Conservation (phyloP, 1,140 invertebrate genomes). For the Psix sp. region DNA sequence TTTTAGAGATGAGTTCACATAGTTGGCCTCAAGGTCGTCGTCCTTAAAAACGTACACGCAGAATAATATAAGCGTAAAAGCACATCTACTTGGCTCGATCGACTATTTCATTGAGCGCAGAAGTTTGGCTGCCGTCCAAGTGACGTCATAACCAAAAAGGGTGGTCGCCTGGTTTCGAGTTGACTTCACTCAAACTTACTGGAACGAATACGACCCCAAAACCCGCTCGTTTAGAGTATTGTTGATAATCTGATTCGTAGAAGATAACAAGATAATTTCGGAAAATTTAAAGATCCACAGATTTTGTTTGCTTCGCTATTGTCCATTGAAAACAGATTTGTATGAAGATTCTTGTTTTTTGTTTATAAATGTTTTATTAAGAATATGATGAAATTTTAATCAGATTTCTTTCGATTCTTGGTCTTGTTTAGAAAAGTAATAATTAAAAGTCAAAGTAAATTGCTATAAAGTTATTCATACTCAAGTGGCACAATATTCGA, state of each 20-base stretch:
- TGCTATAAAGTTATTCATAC: too few relatives aligned
- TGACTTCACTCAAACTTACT: conserved; percentile 42
- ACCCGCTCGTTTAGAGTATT: background rate
- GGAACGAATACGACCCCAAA: conserved; percentile 23
- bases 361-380: too few relatives aligned
- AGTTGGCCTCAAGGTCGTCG: too few relatives aligned
- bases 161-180: conserved; percentile 46
- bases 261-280: conserved; percentile 28
- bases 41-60: conserved; percentile 60
- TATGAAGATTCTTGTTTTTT: too few relatives aligned
- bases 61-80: conserved; percentile 60
- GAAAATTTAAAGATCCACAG: too few relatives aligned
- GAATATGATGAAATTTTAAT: too few relatives aligned
- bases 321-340: background rate
- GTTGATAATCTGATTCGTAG: conserved; percentile 31
- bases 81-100: conserved; percentile 31
- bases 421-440: too few relatives aligned
- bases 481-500: too few relatives aligned
- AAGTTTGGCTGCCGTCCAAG: conserved; percentile 65
- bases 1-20: too few relatives aligned
- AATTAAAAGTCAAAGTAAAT: too few relatives aligned
- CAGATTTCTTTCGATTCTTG: too few relatives aligned
- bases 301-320: too few relatives aligned
- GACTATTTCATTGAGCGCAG: conserved; percentile 69
- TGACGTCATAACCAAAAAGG: conserved; percentile 66